Evolutionary conservation across 2,113 vertebrate genomes (phyloP).

Genomic region (Pipra filicauda): DNA sequence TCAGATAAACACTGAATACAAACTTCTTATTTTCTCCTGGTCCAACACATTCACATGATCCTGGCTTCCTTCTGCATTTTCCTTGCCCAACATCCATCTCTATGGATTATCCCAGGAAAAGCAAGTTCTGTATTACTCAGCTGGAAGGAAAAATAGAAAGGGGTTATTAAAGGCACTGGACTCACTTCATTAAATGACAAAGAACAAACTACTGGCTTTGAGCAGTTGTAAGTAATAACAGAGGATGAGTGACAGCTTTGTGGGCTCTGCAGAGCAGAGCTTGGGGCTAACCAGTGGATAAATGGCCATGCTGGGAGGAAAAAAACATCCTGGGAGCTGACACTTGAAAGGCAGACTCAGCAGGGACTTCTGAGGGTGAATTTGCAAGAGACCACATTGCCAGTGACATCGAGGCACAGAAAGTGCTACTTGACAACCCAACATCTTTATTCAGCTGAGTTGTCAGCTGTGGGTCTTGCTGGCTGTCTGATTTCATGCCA

Average conservation of each 20-base stretch:
- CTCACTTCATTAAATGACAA: background rate
- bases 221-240: background rate
- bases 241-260: background rate
- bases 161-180: background rate
- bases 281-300: background rate
- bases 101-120: constrained; percentile 22
- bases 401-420: background rate
- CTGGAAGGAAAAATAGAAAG: constrained; percentile 5
- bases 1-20: background rate
- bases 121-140: background rate
- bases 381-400: background rate
- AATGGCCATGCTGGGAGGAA: background rate
- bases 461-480: background rate
- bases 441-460: background rate
- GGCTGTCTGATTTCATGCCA: background rate
- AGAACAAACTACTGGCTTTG: background rate
- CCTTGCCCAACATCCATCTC: background rate
- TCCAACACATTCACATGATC: background rate
- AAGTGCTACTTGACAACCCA: background rate
- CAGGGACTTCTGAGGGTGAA: background rate
- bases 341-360: background rate
- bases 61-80: background rate
- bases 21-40: background rate
- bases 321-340: background rate
- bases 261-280: background rate